A percentile compares a stretch with the other conserved stretches of the same genome.
Conservation (phyloP, 2,113 vertebrate genomes). For the Tupaia chinensis region DNA sequence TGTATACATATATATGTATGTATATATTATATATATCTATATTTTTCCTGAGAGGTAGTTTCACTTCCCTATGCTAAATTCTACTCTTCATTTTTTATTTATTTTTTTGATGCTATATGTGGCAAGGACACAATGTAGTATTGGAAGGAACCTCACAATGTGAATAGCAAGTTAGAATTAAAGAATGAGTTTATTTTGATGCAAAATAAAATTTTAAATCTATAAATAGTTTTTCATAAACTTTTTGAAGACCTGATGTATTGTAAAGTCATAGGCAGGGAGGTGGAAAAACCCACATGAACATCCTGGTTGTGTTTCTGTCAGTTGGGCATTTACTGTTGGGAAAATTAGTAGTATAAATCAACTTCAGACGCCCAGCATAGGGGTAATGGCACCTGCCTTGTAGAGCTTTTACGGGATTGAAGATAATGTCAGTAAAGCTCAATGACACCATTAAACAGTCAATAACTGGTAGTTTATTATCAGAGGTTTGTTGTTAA, state of each 20-base stretch:
- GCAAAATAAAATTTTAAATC: too few species aligned
- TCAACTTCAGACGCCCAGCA: background rate
- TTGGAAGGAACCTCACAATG: too few species aligned
- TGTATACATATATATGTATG: too few species aligned
- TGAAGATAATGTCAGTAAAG: background rate
- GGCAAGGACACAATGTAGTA: background rate
- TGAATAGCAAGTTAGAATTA: too few species aligned
- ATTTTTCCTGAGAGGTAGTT: background rate
- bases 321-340: rapidly evolving
- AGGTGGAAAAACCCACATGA: background rate
- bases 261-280: background rate
- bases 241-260: too few species aligned
- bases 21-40: too few species aligned
- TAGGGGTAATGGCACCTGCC: background rate
- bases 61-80: background rate
- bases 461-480: background rate
- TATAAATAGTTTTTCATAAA: too few species aligned
- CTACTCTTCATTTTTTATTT: background rate
- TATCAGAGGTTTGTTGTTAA: background rate
- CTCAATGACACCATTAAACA: background rate
- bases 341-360: background rate
- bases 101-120: background rate
- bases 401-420: background rate
- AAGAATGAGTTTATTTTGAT: too few species aligned
- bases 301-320: background rate